phyloP scores from a whole-genome alignment of 2,797 vertebrate species.

The Cuculus canorus region DNA sequence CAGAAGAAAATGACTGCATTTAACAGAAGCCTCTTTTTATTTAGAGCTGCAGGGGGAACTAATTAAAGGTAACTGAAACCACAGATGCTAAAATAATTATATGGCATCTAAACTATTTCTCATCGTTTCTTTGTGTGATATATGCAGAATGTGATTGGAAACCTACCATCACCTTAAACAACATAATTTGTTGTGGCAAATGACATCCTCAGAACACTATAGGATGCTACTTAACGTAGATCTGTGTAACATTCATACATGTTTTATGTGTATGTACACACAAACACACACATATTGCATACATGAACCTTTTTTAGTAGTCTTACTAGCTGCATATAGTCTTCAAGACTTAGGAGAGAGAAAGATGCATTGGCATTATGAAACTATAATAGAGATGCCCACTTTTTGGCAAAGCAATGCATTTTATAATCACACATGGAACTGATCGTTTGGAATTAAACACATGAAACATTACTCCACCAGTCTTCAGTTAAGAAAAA shows the following conservation, averaged over 20 bases:
- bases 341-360: background rate
- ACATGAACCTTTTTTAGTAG: background rate
- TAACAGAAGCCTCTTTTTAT: slow-evolving; percentile 62
- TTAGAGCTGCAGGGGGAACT: slow-evolving; percentile 66
- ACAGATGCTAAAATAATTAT: slow-evolving; percentile 67
- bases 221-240: background rate
- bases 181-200: background rate
- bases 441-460: slow-evolving; percentile 31
- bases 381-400: background rate
- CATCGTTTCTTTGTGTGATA: background rate
- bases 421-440: slow-evolving; percentile 8
- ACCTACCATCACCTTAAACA: background rate
- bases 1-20: slow-evolving; percentile 61
- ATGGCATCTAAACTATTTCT: slow-evolving; percentile 38
- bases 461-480: slow-evolving; percentile 14
- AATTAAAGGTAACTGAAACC: slow-evolving; percentile 75
- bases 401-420: background rate
- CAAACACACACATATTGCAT: background rate
- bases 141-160: background rate
- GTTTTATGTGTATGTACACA: background rate
- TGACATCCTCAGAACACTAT: background rate
- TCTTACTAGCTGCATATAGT: background rate
- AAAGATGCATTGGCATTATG: background rate
- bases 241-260: background rate
- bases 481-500: slow-evolving; percentile 3